Conservation (phyloP, 1,140 invertebrate species). For the Hyles vespertilio region DNA sequence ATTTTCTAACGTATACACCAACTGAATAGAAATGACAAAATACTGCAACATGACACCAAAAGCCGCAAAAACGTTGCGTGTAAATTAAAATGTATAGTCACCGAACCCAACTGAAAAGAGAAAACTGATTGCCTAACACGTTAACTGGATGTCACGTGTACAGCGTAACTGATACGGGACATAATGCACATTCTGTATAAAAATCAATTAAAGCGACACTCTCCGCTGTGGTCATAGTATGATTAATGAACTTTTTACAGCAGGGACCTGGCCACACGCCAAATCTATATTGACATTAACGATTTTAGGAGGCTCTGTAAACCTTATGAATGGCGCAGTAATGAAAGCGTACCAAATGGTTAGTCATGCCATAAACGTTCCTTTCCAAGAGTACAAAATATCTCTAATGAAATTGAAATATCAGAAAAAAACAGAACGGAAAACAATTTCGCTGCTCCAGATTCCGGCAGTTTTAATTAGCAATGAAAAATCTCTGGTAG, state of each 20-base stretch:
- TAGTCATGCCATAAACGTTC: not conserved
- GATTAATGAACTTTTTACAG: slow-evolving; percentile 31
- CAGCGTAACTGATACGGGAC: too few species aligned
- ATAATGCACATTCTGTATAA: slow-evolving; percentile 17
- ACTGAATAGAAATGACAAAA: too few species aligned
- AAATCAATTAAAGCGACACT: slow-evolving; percentile 23
- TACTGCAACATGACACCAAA: too few species aligned
- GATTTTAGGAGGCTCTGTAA: slow-evolving; percentile 21
- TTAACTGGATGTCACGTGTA: too few species aligned
- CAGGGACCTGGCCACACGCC: slow-evolving; percentile 21
- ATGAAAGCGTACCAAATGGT: not conserved
- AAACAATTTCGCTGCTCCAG: slow-evolving; percentile 19
- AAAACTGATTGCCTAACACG: too few species aligned
- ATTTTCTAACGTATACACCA: too few species aligned
- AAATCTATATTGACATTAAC: slow-evolving; percentile 32
- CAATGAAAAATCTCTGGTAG: slow-evolving; percentile 26
- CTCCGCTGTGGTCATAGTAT: slow-evolving; percentile 9
- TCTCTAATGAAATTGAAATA: slow-evolving; percentile 2
- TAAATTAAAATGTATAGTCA: not conserved
- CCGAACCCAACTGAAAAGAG: too few species aligned
- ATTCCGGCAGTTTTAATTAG: slow-evolving; percentile 29
- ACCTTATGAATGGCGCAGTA: not conserved
- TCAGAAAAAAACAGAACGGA: slow-evolving; percentile 7
- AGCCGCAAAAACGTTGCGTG: too few species aligned
- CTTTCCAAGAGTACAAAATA: not conserved